phyloP scores from a whole-genome alignment of 2,888 invertebrate species.

The Gnatocerus cornutus region DNA sequence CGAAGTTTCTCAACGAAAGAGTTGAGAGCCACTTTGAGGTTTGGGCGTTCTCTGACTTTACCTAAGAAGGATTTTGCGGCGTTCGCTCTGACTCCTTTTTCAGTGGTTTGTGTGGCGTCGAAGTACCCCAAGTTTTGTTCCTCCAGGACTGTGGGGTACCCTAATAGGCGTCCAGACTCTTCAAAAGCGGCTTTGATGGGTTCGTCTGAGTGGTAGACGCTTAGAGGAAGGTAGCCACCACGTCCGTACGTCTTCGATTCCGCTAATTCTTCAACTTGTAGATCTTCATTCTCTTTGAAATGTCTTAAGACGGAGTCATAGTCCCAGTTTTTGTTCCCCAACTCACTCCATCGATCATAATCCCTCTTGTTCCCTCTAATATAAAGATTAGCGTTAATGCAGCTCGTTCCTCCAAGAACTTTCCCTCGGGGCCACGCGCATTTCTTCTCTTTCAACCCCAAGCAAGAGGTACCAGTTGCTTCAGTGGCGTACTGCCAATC shows the following conservation, averaged over 20 bases:
- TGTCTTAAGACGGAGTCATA: conserved; percentile 71
- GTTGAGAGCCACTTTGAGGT: conserved; percentile 76
- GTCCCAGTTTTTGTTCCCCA: conserved; percentile 78
- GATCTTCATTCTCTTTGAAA: conserved; percentile 69
- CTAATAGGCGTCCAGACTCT: conserved; percentile 71
- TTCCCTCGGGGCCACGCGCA: conserved; percentile 77
- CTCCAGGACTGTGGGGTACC: conserved; percentile 59
- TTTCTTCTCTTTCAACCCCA: conserved; percentile 62
- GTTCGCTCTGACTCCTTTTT: conserved; percentile 69
- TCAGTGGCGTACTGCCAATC: conserved; percentile 72
- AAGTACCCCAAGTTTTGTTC: conserved; percentile 61
- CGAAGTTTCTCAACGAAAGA: conserved; percentile 74
- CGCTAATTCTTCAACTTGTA: conserved; percentile 57
- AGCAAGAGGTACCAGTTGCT: conserved; percentile 68
- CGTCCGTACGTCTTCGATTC: conserved; percentile 66
- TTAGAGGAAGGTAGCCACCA: conserved; percentile 72
- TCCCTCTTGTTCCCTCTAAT: conserved; percentile 78
- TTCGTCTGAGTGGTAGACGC: conserved; percentile 64
- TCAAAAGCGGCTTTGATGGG: conserved; percentile 59
- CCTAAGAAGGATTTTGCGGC: conserved; percentile 83
- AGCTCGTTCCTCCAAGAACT: conserved; percentile 78
- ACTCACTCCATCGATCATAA: conserved; percentile 77
- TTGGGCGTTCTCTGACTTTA: conserved; percentile 72
- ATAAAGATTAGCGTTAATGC: conserved; percentile 79
- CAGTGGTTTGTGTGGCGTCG: conserved; percentile 60